phyloP scores from a whole-genome alignment of 2,113 vertebrate species.

The Eptesicus fuscus region DNA sequence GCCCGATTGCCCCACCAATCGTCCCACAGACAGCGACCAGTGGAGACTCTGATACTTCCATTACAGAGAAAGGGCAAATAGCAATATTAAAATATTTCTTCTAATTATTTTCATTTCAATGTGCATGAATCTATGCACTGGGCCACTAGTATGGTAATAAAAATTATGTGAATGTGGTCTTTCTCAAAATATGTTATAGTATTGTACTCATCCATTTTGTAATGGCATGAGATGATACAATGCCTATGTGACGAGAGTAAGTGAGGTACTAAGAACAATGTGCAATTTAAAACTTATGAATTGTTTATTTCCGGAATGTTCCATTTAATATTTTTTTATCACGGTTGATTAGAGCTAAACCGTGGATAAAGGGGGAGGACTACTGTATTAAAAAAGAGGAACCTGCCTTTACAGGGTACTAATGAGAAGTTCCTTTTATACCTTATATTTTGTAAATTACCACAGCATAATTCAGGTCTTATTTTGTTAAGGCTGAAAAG shows the following conservation, averaged over 20 bases:
- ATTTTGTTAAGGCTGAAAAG: slow-evolving; percentile 1
- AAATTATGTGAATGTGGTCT: neutral
- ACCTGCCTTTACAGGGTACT: slow-evolving; percentile 61
- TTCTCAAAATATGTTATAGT: neutral
- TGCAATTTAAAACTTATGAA: neutral
- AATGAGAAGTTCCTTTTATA: slow-evolving; percentile 66
- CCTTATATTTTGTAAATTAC: slow-evolving; percentile 77
- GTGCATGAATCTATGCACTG: too few species aligned
- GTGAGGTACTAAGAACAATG: neutral
- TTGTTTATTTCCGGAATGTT: neutral
- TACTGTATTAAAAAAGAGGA: slow-evolving; percentile 28
- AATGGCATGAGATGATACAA: neutral
- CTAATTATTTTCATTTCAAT: too few species aligned
- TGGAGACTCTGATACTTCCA: too few species aligned
- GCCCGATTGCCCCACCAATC: too few species aligned
- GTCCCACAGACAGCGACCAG: too few species aligned
- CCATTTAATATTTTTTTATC: neutral
- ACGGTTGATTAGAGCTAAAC: neutral
- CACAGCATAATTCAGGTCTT: slow-evolving; percentile 61
- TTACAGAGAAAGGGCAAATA: too few species aligned
- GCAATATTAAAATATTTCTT: too few species aligned
- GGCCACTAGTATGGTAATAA: neutral
- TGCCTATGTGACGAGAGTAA: neutral
- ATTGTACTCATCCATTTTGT: too few species aligned
- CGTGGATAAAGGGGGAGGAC: neutral